phyloP scores from a whole-genome alignment of 2,113 vertebrate genomes.

The Aythya baeri region DNA sequence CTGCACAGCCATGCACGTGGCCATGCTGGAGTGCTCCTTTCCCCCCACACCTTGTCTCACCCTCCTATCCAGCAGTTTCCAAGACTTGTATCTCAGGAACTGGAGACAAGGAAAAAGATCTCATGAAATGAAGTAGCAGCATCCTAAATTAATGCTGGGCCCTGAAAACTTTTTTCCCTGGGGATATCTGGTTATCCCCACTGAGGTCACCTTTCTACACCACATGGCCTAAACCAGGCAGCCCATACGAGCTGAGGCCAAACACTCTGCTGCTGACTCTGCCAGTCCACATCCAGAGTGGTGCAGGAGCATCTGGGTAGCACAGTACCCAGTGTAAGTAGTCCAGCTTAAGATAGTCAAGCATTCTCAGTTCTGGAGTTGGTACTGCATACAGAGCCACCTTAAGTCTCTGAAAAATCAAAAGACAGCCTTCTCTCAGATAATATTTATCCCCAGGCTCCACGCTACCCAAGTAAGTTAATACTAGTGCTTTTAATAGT shows the following conservation, averaged over 20 bases:
- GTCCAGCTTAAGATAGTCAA: neutral
- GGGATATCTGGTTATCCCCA: neutral
- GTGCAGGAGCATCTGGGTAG: too few relatives aligned
- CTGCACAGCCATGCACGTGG: rapidly evolving
- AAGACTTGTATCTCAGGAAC: neutral
- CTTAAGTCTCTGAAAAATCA: neutral
- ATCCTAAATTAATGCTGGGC: neutral
- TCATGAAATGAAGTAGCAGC: neutral
- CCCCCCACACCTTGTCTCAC: too few relatives aligned
- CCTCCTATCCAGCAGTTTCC: neutral
- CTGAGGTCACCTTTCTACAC: neutral
- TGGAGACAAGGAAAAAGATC: neutral
- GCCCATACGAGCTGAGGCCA: rapidly evolving
- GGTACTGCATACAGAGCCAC: neutral
- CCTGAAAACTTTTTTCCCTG: neutral
- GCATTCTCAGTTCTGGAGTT: neutral
- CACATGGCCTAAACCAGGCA: neutral
- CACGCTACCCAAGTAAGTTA: neutral
- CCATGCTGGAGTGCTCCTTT: too few relatives aligned
- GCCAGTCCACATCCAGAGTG: neutral
- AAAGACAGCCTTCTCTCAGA: neutral
- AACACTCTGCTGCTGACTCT: rapidly evolving
- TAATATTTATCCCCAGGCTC: neutral
- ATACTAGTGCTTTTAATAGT: neutral
- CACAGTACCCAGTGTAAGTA: neutral